Conservation (phyloP, 1,140 invertebrate genomes). For the Pseudoatta argentina region DNA sequence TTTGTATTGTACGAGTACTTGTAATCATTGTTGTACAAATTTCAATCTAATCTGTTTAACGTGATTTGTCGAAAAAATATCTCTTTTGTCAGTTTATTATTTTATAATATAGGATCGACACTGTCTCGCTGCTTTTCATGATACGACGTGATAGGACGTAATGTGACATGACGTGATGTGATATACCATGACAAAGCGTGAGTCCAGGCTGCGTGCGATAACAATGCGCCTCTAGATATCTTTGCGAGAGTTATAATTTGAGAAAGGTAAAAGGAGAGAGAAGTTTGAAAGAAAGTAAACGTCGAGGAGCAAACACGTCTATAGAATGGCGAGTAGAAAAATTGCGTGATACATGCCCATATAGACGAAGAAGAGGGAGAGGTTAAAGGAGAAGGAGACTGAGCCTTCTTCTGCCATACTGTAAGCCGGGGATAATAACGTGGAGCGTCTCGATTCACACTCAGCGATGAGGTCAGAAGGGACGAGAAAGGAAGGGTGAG, state of each 20-base stretch:
- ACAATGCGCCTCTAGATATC: slow-evolving; percentile 31
- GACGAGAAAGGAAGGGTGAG: slow-evolving; percentile 61
- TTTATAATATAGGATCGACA: background rate
- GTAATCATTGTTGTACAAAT: background rate
- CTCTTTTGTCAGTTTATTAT: slow-evolving; percentile 11
- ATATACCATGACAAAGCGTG: slow-evolving; percentile 31
- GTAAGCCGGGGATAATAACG: slow-evolving; percentile 81
- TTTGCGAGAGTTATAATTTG: slow-evolving; percentile 63
- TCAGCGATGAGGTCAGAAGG: slow-evolving; percentile 70
- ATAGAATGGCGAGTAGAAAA: slow-evolving; percentile 73
- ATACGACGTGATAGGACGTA: background rate
- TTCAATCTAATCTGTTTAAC: slow-evolving; percentile 3
- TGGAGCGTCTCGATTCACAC: slow-evolving; percentile 78
- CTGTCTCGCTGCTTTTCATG: background rate
- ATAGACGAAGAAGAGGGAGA: background rate
- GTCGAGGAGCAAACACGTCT: slow-evolving; percentile 40
- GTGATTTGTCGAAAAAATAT: slow-evolving; percentile 33
- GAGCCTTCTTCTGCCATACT: slow-evolving; percentile 57
- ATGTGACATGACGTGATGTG: slow-evolving; percentile 24
- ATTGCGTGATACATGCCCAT: slow-evolving; percentile 76
- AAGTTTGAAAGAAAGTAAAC: slow-evolving; percentile 2
- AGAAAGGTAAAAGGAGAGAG: slow-evolving; percentile 20
- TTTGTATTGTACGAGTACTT: background rate
- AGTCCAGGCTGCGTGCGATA: slow-evolving; percentile 32
- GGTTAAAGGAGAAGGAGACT: background rate